Base-by-base conservation (phyloP, 2,888 invertebrate genomes). In the Thecophora atra region DNA sequence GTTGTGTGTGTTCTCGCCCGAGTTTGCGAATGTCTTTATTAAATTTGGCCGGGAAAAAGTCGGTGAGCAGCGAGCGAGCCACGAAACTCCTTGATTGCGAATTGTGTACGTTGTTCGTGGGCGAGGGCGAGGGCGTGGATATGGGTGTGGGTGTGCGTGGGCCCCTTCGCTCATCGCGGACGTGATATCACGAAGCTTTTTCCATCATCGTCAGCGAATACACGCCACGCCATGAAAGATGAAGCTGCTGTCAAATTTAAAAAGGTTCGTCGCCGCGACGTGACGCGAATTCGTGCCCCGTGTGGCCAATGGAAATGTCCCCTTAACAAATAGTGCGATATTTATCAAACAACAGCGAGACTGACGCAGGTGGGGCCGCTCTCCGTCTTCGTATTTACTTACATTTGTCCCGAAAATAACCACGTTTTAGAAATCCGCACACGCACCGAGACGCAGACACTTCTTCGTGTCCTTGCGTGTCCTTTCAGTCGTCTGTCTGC, bases 171-270 rank as follows among this genome's bases (percentile, higher is more conserved):
- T 54, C 54, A 72, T 73, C 62, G 73, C 47, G 56, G 28, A 74
- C 72, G 74, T 74, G 74, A 71, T 66, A 70, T 60, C 71, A 73
- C 51, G 71, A 70, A 73, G 47, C 62, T 70, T 58, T 60, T 37
- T 37, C 30, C 62, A 69, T 62, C 70, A 28, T 63, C 64, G 19
- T 42, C 56, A 15, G 30, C 68, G 42, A 62, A 65, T 58, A 68
- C 44, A 66, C 64, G 66, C 52, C 65, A 71, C 51, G 65, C 60
- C 68, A 56, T 70, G 72, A 73, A 73, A 74, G 70, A 73, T 74
- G 74, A 73, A 74, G 73, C 73, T 74, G 70, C 73, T 73, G 73
- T 74, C 74, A 74, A 74, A 74, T 74, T 74, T 74, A 74, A 74
- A 74, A 74, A 73, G 73, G 73, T 74, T 74, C 74, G 71, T 74